Evolutionary conservation across 2,888 invertebrate genomes (phyloP).

Genomic region (Acrocyrtus sp.): DNA sequence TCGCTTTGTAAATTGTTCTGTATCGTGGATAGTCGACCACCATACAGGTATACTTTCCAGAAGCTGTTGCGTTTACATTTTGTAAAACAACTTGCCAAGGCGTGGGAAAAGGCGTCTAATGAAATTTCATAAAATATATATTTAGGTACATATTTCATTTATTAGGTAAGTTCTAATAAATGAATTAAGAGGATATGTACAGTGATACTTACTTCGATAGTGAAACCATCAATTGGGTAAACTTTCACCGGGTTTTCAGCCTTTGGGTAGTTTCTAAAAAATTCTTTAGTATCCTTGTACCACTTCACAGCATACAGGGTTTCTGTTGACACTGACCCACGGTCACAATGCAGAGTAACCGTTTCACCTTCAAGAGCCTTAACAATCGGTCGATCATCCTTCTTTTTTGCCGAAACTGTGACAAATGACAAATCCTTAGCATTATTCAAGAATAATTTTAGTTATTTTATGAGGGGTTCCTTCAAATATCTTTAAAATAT

Average conservation of each 20-base stretch:
- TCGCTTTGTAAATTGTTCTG: constrained; percentile 40
- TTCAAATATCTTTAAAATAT: too few relatives aligned
- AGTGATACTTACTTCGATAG: constrained; percentile 22
- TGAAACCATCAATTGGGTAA: constrained; percentile 31
- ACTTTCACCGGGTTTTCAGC: constrained; percentile 29
- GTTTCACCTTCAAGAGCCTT: constrained; percentile 38
- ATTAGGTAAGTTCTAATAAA: too few relatives aligned
- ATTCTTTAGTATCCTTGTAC: constrained; percentile 84
- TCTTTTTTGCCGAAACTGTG: constrained; percentile 17
- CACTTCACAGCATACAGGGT: constrained; percentile 88
- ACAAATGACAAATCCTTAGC: too few relatives aligned
- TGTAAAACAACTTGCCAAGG: constrained; percentile 40
- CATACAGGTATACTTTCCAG: constrained; percentile 46
- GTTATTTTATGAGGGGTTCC: too few relatives aligned
- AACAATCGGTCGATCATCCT: constrained; percentile 6
- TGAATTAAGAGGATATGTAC: neutral
- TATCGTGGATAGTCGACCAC: constrained; percentile 45
- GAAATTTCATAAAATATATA: neutral
- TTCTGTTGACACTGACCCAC: constrained; percentile 67
- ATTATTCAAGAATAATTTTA: neutral
- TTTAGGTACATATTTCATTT: neutral
- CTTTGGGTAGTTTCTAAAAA: constrained; percentile 44
- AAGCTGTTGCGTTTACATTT: constrained; percentile 26
- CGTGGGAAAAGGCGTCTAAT: constrained; percentile 13
- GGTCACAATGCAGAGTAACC: constrained; percentile 24